Base-by-base conservation (phyloP, 2,113 vertebrate genomes). In the Hippocampus abdominalis region DNA sequence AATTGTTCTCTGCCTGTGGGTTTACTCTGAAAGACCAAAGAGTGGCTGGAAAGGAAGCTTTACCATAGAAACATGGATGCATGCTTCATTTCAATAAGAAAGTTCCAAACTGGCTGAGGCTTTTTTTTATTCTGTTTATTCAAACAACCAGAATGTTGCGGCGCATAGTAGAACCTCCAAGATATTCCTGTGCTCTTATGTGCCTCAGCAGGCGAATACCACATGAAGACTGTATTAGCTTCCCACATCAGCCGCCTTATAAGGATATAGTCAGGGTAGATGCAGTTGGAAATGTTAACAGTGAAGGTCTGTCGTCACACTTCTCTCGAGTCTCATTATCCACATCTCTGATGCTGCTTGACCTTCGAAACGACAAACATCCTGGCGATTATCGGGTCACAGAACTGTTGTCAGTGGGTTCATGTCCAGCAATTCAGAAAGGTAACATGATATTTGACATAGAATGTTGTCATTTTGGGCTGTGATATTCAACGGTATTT, bases 241-340 rank as follows among this genome's bases (percentile, higher is more conserved):
- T 64, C 66, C 57, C 72, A 71, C 78, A 75, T 56, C 74, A 51
- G 21, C 23, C 54, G 8, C 81, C 88, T 74, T 84, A 88, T 84
- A 82, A 73, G 88, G 81, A 74, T 56, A 68, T 74, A 74, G 60
- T 51, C 42, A 0, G 65, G 13, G 48, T 46, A 56, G 65, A 54
- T 36, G 70, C 57, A 62, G 54, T 80, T 66, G 77, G 71, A 71
- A 78, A 81, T 84, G 73, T 56, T 44, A 18, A 64, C 63, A 8
- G 40, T 64, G n/a, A 64, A 64, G 39, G 12, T 64, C 62, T 46
- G 40, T 46, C 42, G 15, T 64, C 63, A 46, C 13, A 42, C 42
- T n/a, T 64, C 63, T 64, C 63, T 46, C 8, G n/a, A 46, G 63
- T 64, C 63, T 27, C 32, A 9, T 46, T 46, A 16, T 15, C 23